Evolutionary conservation across 2,113 vertebrate species (phyloP).

Genomic region (Galemys pyrenaicus): DNA sequence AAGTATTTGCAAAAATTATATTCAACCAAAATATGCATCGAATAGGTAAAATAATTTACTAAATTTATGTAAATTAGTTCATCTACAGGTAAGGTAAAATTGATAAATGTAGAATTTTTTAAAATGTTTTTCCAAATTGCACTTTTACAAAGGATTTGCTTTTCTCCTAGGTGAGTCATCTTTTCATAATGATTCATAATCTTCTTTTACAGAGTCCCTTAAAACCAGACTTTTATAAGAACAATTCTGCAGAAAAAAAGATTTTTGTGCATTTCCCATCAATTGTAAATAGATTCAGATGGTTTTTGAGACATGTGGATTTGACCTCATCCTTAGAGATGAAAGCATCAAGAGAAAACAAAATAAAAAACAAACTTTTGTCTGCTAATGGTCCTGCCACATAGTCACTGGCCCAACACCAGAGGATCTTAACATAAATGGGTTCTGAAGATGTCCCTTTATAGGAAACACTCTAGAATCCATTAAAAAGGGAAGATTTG

Average conservation of each 20-base stretch:
- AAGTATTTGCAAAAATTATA: conserved; percentile 10
- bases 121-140: not conserved
- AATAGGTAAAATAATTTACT: not conserved
- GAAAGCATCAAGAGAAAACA: not conserved
- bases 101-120: not conserved
- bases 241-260: not conserved
- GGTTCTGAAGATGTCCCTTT: not conserved
- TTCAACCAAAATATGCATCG: not conserved
- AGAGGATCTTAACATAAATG: not conserved
- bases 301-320: not conserved
- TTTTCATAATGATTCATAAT: conserved; percentile 46
- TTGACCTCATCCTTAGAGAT: conserved; percentile 12
- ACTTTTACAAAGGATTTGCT: not conserved
- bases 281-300: conserved; percentile 19
- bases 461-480: not conserved
- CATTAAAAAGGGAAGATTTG: not conserved
- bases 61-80: conserved; percentile 13
- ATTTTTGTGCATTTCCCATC: conserved; percentile 16
- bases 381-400: not conserved
- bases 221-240: conserved; percentile 43
- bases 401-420: not conserved
- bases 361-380: not conserved
- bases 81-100: not conserved
- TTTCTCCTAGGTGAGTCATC: conserved; percentile 46
- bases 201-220: not conserved